Conservation (phyloP, 2,888 invertebrate genomes). For the Scaptomyza parva region DNA sequence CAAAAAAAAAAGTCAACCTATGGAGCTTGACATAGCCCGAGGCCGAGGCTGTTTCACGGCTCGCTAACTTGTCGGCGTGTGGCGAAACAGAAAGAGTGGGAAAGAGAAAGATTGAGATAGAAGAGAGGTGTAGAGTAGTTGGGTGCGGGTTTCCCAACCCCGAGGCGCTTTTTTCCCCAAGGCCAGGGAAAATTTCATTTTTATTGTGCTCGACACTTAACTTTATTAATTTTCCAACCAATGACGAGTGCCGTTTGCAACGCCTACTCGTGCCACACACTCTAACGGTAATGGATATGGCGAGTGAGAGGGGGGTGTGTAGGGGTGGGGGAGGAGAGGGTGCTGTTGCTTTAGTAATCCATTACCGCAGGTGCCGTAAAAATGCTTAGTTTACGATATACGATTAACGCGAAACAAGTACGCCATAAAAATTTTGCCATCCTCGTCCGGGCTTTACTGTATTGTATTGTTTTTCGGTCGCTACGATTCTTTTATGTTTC, state of each 20-base stretch:
- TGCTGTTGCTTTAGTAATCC: conserved; percentile 70
- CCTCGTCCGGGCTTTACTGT: conserved; percentile 51
- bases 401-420: conserved; percentile 80
- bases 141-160: not conserved
- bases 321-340: not conserved
- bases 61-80: conserved; percentile 56
- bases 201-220: conserved; percentile 79
- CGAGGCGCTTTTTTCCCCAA: conserved; percentile 22
- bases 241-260: conserved; percentile 54
- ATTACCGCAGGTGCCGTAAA: conserved; percentile 80
- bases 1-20: conserved; percentile 28
- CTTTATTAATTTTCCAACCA: conserved; percentile 78
- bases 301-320: not conserved
- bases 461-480: conserved; percentile 40
- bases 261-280: not conserved
- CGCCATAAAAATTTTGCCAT: conserved; percentile 69
- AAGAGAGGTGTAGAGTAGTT: not conserved
- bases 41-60: conserved; percentile 63
- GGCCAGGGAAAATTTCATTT: conserved; percentile 63
- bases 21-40: conserved; percentile 62
- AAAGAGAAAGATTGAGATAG: not conserved
- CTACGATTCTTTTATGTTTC: conserved; percentile 18
- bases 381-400: conserved; percentile 81
- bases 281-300: not conserved
- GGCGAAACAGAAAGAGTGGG: not conserved